Conservation (phyloP, 2,797 vertebrate species). For the Etheostoma perlongum region DNA sequence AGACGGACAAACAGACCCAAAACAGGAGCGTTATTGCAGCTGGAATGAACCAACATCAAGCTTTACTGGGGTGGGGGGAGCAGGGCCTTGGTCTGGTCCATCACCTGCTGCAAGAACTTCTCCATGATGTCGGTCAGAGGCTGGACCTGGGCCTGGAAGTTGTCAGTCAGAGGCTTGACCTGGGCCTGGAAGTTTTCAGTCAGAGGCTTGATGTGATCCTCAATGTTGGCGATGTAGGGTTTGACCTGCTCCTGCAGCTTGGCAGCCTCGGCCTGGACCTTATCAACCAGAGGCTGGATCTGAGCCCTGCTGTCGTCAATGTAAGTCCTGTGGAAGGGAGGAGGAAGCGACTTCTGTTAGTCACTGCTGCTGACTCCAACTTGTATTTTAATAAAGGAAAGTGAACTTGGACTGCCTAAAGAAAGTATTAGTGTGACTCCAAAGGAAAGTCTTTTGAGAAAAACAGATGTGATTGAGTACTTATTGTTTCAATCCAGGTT, state of each 20-base stretch:
- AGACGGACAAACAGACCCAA: constrained; percentile 9
- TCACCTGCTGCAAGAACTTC: constrained; percentile 69
- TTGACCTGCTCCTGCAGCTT: constrained; percentile 67
- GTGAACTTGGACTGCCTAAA: background rate
- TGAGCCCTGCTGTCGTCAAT: constrained; percentile 67
- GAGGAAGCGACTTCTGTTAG: background rate
- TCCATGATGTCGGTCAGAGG: constrained; percentile 63
- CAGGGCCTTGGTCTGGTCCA: constrained; percentile 75
- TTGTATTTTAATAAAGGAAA: constrained; percentile 12
- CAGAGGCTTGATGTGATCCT: constrained; percentile 69
- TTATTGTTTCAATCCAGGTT: background rate
- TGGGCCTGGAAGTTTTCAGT: constrained; percentile 53
- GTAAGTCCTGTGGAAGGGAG: constrained; percentile 65
- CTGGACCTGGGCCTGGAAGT: constrained; percentile 65
- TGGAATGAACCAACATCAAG: background rate
- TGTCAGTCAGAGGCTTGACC: constrained; percentile 59
- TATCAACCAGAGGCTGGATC: constrained; percentile 76
- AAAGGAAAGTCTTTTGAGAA: background rate
- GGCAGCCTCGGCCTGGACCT: constrained; percentile 67
- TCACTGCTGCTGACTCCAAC: background rate
- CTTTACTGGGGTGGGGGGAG: constrained; percentile 68
- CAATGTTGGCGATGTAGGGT: constrained; percentile 58
- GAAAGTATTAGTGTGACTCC: background rate
- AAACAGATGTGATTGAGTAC: background rate
- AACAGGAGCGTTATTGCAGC: background rate